Conservation (phyloP, 2,888 invertebrate genomes). For the Marronus borbonicus region DNA sequence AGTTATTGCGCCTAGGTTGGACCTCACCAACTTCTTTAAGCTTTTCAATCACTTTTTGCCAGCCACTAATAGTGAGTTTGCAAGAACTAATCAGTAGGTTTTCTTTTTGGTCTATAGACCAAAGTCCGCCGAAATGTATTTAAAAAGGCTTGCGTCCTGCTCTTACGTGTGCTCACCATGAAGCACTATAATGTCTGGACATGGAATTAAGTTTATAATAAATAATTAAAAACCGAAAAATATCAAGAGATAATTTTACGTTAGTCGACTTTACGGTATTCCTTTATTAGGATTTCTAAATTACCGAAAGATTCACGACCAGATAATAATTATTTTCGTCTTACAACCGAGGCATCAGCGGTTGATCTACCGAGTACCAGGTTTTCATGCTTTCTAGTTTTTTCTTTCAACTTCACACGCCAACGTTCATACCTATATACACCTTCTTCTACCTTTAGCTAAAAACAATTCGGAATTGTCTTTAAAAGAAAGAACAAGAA, state of each 20-base stretch:
- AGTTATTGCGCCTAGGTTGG: too few relatives aligned
- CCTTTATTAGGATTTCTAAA: background rate
- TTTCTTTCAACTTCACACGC: constrained; percentile 13
- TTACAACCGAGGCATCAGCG: background rate
- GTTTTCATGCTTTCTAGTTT: constrained; percentile 33
- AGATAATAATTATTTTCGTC: constrained; percentile 19
- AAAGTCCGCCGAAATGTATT: too few relatives aligned
- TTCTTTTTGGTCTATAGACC: too few relatives aligned
- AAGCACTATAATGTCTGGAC: background rate
- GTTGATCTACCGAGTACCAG: constrained; percentile 3
- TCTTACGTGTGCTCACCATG: background rate
- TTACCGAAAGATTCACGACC: background rate
- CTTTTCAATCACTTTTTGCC: too few relatives aligned
- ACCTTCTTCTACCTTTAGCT: constrained; percentile 15
- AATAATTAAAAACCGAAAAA: background rate
- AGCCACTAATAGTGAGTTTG: too few relatives aligned
- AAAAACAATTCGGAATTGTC: constrained; percentile 31
- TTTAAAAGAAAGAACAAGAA: constrained; percentile 52
- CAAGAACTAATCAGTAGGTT: too few relatives aligned
- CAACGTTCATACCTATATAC: background rate
- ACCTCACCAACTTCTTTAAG: too few relatives aligned
- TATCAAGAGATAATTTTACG: background rate
- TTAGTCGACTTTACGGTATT: background rate
- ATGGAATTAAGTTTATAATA: background rate
- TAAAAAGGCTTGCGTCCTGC: too few relatives aligned